Percentiles rank a stretch among this genome's conserved stretches.
These are phyloP conservation scores for Catostomus latipinnis DNA, from an alignment of 2,797 vertebrate species.

Conservation along the genomic window DNA sequence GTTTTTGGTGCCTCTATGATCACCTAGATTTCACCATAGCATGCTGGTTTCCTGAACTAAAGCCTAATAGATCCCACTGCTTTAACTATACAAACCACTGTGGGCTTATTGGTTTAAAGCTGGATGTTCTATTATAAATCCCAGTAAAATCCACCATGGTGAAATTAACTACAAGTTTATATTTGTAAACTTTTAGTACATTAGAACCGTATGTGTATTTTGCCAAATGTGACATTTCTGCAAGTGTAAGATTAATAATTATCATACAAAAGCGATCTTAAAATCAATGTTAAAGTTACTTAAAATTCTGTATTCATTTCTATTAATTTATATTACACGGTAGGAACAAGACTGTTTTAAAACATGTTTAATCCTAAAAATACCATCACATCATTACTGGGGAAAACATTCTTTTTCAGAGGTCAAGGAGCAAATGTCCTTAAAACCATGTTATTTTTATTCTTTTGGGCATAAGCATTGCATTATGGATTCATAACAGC, in stretches of 20 bases:
- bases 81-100: not conserved
- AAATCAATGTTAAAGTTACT: not conserved
- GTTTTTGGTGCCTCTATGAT: not conserved
- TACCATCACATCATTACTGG: not conserved
- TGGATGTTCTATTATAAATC: not conserved
- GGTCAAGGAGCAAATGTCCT: not conserved
- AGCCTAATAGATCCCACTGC: slow-evolving; percentile 4
- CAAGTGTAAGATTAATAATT: too few species aligned
- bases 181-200: not conserved
- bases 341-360: not conserved
- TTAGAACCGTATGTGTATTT: too few species aligned
- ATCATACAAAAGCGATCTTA: too few species aligned
- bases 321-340: not conserved
- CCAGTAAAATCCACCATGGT: not conserved
- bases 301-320: not conserved
- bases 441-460: not conserved
- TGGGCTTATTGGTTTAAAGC: slow-evolving; percentile 3
- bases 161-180: not conserved
- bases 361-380: not conserved
- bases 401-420: not conserved
- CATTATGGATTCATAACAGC: too few species aligned
- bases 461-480: not conserved
- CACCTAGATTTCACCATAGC: not conserved
- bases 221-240: too few species aligned
- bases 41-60: slow-evolving; percentile 6